phyloP scores from a whole-genome alignment of 1,140 invertebrate genomes.

The Cephus cinctus region DNA sequence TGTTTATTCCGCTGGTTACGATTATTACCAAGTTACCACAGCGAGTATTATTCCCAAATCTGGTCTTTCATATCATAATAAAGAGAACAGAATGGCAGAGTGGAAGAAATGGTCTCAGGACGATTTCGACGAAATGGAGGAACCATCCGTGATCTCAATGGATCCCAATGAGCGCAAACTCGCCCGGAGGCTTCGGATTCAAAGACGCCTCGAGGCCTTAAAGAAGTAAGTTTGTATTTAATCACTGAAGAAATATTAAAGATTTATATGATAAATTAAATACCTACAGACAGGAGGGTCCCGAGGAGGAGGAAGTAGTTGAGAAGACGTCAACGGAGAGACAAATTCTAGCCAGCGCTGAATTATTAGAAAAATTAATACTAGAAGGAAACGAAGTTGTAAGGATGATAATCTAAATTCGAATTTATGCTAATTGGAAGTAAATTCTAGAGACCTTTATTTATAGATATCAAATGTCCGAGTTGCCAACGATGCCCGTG shows the following conservation, averaged over 20 bases:
- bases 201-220: slow-evolving; percentile 58
- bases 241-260: slow-evolving; percentile 5
- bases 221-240: slow-evolving; percentile 52
- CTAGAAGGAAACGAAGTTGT: slow-evolving; percentile 70
- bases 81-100: too few relatives aligned
- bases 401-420: slow-evolving; percentile 24
- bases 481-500: slow-evolving; percentile 71
- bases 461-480: slow-evolving; percentile 64
- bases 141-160: slow-evolving; percentile 56
- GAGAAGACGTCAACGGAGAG: slow-evolving; percentile 56
- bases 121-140: slow-evolving; percentile 30
- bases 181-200: slow-evolving; percentile 61
- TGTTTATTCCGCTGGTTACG: too few relatives aligned
- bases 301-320: slow-evolving; percentile 32
- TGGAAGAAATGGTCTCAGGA: not conserved
- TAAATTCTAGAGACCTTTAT: not conserved
- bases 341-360: slow-evolving; percentile 60
- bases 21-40: too few relatives aligned
- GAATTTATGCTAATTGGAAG: not conserved
- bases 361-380: slow-evolving; percentile 61
- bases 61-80: too few relatives aligned
- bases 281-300: slow-evolving; percentile 18
- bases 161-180: slow-evolving; percentile 65
- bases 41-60: too few relatives aligned
- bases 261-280: not conserved